Conservation (phyloP, 2,113 vertebrate genomes). For the Rhinoderma darwinii region DNA sequence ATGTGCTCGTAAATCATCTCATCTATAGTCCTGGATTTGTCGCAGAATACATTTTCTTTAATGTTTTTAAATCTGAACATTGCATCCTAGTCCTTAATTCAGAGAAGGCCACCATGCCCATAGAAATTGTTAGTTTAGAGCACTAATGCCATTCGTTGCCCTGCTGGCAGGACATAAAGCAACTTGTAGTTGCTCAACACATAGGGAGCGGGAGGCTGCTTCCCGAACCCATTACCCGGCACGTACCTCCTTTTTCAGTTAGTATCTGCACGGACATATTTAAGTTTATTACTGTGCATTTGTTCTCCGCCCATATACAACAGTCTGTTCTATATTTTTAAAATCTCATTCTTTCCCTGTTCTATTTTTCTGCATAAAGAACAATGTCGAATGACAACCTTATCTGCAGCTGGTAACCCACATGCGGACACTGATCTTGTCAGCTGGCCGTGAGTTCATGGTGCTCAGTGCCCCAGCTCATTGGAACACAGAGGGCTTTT, state of each 20-base stretch:
- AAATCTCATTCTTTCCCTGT: neutral
- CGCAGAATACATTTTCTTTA: neutral
- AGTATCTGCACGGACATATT: neutral
- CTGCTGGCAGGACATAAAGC: neutral
- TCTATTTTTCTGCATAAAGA: neutral
- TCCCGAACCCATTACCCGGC: constrained; percentile 4
- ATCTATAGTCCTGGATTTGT: too few relatives aligned
- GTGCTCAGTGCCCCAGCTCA: constrained; percentile 3
- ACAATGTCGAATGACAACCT: neutral
- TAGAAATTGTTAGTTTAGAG: neutral
- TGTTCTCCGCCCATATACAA: constrained; percentile 1
- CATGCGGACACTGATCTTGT: constrained; percentile 35
- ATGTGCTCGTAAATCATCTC: too few relatives aligned
- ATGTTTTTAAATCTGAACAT: neutral
- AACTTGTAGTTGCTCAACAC: neutral
- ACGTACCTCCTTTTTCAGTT: neutral
- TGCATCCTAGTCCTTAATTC: neutral
- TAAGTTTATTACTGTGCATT: constrained; percentile 18
- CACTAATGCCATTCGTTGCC: neutral
- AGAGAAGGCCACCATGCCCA: neutral
- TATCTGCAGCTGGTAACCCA: constrained; percentile 49
- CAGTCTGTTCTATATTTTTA: neutral
- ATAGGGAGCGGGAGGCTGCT: neutral
- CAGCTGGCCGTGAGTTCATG: constrained; percentile 37
- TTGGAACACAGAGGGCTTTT: constrained; percentile 51